Conservation (phyloP, 2,888 invertebrate genomes). For the Callyntrura sp. region DNA sequence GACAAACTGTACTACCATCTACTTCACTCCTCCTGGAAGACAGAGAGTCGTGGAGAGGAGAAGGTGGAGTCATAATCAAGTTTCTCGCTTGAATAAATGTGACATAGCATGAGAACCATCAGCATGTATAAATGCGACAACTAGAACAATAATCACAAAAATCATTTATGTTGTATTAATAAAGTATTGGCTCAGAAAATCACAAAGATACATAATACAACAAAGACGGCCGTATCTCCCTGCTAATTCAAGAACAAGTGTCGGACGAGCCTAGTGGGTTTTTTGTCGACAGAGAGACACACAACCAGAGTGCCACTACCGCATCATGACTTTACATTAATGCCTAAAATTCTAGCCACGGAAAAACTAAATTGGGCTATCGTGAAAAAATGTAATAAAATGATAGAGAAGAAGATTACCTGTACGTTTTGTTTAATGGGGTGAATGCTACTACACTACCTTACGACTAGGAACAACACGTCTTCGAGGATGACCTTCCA, state of each 20-base stretch:
- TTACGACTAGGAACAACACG: not conserved
- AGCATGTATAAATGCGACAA: not conserved
- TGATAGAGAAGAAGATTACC: not conserved
- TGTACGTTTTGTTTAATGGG: not conserved
- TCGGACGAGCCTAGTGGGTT: not conserved
- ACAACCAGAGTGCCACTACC: conserved; percentile 21
- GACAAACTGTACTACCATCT: no score
- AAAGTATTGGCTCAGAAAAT: no score
- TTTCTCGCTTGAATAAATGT: not conserved
- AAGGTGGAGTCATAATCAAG: not conserved
- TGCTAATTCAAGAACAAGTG: not conserved
- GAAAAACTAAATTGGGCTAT: conserved; percentile 28
- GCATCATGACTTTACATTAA: conserved; percentile 2
- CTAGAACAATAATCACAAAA: not conserved
- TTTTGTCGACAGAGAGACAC: not conserved
- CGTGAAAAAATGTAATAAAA: conserved; percentile 31
- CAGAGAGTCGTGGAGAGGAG: not conserved
- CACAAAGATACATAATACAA: no score
- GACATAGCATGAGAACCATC: not conserved
- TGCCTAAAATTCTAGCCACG: not conserved
- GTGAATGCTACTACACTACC: conserved; percentile 3
- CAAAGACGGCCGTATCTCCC: not conserved
- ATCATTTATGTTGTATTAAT: no score
- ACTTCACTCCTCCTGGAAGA: not conserved
- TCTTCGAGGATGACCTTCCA: conserved; percentile 62